Evolutionary conservation across 2,888 invertebrate species (phyloP).

Genomic region (Melitaea athalia): DNA sequence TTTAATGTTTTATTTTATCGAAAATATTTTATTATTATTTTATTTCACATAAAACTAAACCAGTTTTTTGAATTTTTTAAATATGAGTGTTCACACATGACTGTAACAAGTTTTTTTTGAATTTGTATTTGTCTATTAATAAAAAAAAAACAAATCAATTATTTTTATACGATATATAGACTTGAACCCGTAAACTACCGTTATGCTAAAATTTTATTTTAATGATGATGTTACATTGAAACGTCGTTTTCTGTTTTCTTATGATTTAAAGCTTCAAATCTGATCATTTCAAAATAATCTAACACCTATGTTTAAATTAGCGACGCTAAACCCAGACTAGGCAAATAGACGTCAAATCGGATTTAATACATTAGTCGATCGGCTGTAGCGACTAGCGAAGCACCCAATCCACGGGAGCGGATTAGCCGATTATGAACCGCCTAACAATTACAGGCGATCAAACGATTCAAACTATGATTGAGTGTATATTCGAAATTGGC

Average conservation of each 20-base stretch:
- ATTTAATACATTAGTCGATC: conserved; percentile 37
- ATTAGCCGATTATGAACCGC: conserved; percentile 30
- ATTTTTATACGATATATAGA: too few relatives aligned
- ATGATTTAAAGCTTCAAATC: background rate
- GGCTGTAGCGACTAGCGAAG: conserved; percentile 17
- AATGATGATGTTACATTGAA: background rate
- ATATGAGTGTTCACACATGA: too few relatives aligned
- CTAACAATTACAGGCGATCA: conserved; percentile 28
- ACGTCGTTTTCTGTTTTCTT: background rate
- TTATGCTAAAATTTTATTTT: background rate
- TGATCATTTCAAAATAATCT: background rate
- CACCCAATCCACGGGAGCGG: conserved; percentile 22
- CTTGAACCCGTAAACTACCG: background rate
- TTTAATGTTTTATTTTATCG: too few relatives aligned
- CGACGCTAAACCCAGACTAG: conserved; percentile 2
- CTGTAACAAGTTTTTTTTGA: too few relatives aligned
- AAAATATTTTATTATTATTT: too few relatives aligned
- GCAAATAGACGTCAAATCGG: conserved; percentile 29
- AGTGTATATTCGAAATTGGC: conserved; percentile 3
- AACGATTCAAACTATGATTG: conserved; percentile 23
- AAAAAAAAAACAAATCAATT: too few relatives aligned
- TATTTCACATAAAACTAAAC: too few relatives aligned
- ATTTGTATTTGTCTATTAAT: too few relatives aligned
- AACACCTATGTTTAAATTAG: background rate
- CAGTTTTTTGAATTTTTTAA: too few relatives aligned